phyloP scores from a whole-genome alignment of 2,797 vertebrate genomes.

The Gallinago nigripennis region DNA sequence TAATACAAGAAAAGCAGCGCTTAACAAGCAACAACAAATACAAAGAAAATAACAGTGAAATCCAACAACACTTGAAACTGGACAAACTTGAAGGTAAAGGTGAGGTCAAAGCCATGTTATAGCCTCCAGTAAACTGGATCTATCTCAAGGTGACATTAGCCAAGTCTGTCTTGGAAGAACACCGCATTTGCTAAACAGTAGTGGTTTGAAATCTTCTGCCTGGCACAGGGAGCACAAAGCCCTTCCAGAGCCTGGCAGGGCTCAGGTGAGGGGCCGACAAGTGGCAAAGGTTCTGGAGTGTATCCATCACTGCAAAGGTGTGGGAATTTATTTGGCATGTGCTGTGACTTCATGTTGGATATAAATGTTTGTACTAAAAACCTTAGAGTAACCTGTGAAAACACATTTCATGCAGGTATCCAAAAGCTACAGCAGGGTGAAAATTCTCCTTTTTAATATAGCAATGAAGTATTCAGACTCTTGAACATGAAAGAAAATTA shows the following conservation, averaged over 20 bases:
- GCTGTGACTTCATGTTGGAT: not conserved
- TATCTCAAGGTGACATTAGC: not conserved
- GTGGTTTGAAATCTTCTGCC: not conserved
- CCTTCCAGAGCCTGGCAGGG: not conserved
- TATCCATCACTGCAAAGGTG: not conserved
- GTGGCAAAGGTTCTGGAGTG: not conserved
- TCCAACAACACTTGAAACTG: not conserved
- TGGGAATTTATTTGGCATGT: not conserved
- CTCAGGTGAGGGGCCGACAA: not conserved
- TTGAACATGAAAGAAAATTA: not conserved
- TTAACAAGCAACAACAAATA: not conserved
- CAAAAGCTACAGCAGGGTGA: not conserved
- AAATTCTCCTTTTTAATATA: constrained; percentile 31
- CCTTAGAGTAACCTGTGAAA: not conserved
- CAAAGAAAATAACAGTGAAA: not conserved
- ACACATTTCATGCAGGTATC: not conserved
- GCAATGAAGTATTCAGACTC: not conserved
- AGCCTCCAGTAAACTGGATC: not conserved
- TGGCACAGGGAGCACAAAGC: not conserved
- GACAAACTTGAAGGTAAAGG: not conserved
- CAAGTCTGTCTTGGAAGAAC: not conserved
- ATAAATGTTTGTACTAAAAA: not conserved
- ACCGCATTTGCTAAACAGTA: not conserved
- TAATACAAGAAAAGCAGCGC: not conserved
- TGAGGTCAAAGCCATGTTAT: not conserved